Percentiles rank a stretch among this genome's conserved stretches.
Evolutionary conservation across 2,888 invertebrate genomes (phyloP).

Genomic region (Monopis laevigella): DNA sequence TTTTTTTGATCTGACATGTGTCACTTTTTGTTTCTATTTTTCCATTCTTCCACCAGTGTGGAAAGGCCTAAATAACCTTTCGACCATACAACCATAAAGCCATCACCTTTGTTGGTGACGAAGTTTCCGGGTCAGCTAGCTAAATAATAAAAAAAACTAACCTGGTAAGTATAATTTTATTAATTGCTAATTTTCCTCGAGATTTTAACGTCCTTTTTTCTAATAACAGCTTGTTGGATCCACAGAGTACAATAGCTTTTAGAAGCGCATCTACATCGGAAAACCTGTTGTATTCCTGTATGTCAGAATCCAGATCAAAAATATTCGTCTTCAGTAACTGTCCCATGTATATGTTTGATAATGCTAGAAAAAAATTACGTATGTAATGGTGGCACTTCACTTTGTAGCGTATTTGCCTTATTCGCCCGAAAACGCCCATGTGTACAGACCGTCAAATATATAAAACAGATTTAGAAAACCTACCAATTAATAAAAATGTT

Average conservation of each 20-base stretch:
- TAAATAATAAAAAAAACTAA: conserved; percentile 32
- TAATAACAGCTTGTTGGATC: conserved; percentile 62
- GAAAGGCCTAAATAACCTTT: too few species aligned
- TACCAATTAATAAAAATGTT: too few species aligned
- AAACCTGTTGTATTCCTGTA: conserved; percentile 48
- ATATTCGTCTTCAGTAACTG: conserved; percentile 59
- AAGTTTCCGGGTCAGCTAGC: too few species aligned
- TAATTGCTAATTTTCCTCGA: conserved; percentile 59
- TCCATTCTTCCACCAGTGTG: too few species aligned
- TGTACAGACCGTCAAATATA: too few species aligned
- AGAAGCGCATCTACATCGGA: conserved; percentile 67
- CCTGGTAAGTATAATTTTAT: conserved; percentile 60
- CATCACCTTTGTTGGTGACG: too few species aligned
- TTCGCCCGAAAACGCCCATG: too few species aligned
- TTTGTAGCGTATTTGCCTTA: neutral
- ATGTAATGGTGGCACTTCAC: neutral
- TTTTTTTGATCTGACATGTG: too few species aligned
- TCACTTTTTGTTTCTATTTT: too few species aligned
- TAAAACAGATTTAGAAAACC: too few species aligned
- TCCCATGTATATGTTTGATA: conserved; percentile 61
- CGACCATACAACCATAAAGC: too few species aligned
- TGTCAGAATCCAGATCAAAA: conserved; percentile 28
- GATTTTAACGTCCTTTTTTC: conserved; percentile 53
- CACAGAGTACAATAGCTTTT: conserved; percentile 66
- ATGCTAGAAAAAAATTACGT: conserved; percentile 39